phyloP scores from a whole-genome alignment of 2,797 vertebrate species.

The Crocodylus rhombifer region DNA sequence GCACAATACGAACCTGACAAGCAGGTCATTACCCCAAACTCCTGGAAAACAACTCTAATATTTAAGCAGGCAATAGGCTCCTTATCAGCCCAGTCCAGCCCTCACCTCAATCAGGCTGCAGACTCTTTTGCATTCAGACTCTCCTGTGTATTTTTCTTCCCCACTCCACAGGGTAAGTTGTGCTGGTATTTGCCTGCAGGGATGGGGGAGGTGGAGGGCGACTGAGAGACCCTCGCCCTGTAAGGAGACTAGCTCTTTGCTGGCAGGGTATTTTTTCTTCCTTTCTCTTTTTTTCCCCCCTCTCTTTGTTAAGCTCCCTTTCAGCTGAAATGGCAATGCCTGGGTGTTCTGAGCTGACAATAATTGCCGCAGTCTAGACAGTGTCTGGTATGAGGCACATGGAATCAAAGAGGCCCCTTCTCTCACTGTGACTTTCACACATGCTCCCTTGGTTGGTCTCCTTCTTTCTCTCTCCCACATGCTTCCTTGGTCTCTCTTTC shows the following conservation, averaged over 20 bases:
- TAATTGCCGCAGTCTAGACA: constrained; percentile 97
- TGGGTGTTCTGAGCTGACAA: constrained; percentile 92
- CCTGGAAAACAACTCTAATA: background rate
- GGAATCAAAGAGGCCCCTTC: constrained; percentile 80
- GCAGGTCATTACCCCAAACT: background rate
- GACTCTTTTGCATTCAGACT: background rate
- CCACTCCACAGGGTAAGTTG: background rate
- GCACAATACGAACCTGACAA: background rate
- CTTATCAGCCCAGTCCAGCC: background rate
- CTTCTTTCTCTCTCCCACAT: constrained; percentile 63
- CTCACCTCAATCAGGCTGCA: background rate
- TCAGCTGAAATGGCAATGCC: constrained; percentile 90
- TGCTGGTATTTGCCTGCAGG: background rate
- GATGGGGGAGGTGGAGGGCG: background rate
- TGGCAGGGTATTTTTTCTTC: constrained; percentile 55
- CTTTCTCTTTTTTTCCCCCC: constrained; percentile 54
- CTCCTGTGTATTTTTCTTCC: background rate
- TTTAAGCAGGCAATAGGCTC: background rate
- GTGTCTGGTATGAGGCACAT: constrained; percentile 89
- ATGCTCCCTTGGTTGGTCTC: constrained; percentile 68
- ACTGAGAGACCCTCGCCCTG: constrained; percentile 33
- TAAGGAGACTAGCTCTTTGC: background rate
- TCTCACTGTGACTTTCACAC: constrained; percentile 75
- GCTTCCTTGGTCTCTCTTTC: constrained; percentile 82
- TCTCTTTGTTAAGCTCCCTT: constrained; percentile 90